Evolutionary conservation across 2,797 vertebrate species (phyloP), one percentile per base, ranked within the genome.

Genomic region (Paedocypris micromegethes): DNA sequence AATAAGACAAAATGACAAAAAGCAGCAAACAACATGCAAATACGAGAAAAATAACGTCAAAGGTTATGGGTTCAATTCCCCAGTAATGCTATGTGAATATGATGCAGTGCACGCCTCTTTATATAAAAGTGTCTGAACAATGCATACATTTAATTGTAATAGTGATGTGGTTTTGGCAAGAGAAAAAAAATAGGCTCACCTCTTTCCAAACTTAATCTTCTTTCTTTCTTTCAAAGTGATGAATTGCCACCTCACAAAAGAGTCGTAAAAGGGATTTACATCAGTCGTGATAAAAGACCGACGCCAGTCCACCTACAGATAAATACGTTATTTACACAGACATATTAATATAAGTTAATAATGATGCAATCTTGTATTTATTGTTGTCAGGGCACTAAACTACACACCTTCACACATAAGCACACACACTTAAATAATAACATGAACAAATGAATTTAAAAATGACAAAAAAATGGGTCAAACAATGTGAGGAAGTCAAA

Each of bases 191-290:
- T 47, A 2, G 7, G n/a, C 79, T 82, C 58, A 97, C 96, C 97
- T 86, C 83, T 98, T 98, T 41, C 97, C 97, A 91, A 97, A 99
- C 78, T 96, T 97, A 43, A 99, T 90, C 87, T 93, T 98, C 68
- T 91, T 96, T 80, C 94, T 93, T 72, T 98, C 95, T 83, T 90
- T 96, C 53, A 98, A 80, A 0, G 91, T 96, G 49, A 95, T 75
- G 80, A 91, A 99, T n/a, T 99, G 97, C 96, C 96, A 99, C 5
- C 90, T 90, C 50, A 98, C 92, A 65, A 99, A 99, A 6, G 97
- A 97, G 81, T 99, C 97, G 2, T 98, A 99, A 65, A 92, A 99
- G 38, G 97, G 97, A 63, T 99, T 99, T 52, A 94, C 93, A 53
- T 98, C 88, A 2, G 97, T 99, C 9, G 96, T 98, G 71, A 98